A percentile compares a stretch with the other conserved stretches of the same genome.
Conservation (phyloP, 2,113 vertebrate genomes). For the Chamaetylas fuelleborni region DNA sequence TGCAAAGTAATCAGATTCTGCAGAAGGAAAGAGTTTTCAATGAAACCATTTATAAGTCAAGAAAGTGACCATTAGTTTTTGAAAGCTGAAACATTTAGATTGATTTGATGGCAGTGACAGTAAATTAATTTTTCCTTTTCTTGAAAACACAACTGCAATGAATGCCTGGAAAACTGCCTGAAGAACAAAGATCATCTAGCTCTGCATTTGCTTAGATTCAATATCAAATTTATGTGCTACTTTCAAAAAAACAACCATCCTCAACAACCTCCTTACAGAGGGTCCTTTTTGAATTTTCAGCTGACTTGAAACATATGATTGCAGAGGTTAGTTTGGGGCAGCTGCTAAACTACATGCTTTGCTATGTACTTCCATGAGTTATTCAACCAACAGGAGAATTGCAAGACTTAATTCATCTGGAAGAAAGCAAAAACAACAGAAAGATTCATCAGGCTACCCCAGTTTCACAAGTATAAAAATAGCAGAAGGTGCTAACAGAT, state of each 20-base stretch:
- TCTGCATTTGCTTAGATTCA: not conserved
- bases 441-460: not conserved
- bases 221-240: not conserved
- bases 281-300: not conserved
- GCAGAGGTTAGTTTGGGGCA: not conserved
- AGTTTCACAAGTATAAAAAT: slow-evolving; percentile 21
- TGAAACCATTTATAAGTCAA: not conserved
- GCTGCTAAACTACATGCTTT: not conserved
- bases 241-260: not conserved
- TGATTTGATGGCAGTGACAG: not conserved
- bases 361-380: not conserved
- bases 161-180: not conserved
- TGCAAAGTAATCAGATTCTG: not conserved
- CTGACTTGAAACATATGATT: not conserved
- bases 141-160: fast-evolving
- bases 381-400: not conserved
- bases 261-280: not conserved
- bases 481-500: not conserved
- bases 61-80: not conserved
- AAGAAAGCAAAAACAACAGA: slow-evolving; percentile 14
- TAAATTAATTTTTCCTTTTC: not conserved
- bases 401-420: not conserved
- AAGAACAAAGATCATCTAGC: not conserved
- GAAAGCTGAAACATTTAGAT: not conserved
- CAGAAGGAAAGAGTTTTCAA: not conserved